Evolutionary conservation across 2,888 invertebrate species (phyloP).

Genomic region (Bellardia pandia): DNA sequence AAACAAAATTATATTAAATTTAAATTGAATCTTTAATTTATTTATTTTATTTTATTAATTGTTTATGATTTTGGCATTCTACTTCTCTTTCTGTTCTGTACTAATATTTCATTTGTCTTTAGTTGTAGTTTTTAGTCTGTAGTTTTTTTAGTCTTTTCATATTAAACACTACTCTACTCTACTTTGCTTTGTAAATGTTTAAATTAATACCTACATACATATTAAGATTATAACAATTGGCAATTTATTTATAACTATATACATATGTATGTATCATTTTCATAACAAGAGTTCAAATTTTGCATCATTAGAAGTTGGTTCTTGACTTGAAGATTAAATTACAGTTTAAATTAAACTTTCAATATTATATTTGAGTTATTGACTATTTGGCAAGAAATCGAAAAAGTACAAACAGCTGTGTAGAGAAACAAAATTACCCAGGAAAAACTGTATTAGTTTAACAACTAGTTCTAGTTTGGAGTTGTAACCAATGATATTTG

Average conservation of each 20-base stretch:
- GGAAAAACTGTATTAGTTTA: too few species aligned
- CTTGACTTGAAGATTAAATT: too few species aligned
- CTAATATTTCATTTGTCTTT: slow-evolving; percentile 18
- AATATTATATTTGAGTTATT: too few species aligned
- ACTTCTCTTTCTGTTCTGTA: slow-evolving; percentile 35
- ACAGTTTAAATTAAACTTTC: too few species aligned
- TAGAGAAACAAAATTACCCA: too few species aligned
- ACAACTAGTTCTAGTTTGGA: too few species aligned
- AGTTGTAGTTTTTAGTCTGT: slow-evolving; percentile 39
- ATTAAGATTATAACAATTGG: slow-evolving; percentile 15
- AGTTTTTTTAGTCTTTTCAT: slow-evolving; percentile 21
- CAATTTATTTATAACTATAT: slow-evolving; percentile 16
- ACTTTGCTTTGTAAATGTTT: slow-evolving; percentile 9
- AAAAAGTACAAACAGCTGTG: too few species aligned
- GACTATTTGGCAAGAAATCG: too few species aligned
- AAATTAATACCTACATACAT: neutral
- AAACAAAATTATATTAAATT: neutral
- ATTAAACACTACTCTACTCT: slow-evolving; percentile 12
- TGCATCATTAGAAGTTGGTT: slow-evolving; percentile 30
- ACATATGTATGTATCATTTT: neutral
- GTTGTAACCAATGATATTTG: too few species aligned
- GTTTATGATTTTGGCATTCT: slow-evolving; percentile 15
- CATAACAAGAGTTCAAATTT: slow-evolving; percentile 53
- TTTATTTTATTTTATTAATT: neutral
- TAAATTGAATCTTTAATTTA: slow-evolving; percentile 16